phyloP scores from a whole-genome alignment of 2,113 vertebrate species.

The Phrynocephalus versicolor region DNA sequence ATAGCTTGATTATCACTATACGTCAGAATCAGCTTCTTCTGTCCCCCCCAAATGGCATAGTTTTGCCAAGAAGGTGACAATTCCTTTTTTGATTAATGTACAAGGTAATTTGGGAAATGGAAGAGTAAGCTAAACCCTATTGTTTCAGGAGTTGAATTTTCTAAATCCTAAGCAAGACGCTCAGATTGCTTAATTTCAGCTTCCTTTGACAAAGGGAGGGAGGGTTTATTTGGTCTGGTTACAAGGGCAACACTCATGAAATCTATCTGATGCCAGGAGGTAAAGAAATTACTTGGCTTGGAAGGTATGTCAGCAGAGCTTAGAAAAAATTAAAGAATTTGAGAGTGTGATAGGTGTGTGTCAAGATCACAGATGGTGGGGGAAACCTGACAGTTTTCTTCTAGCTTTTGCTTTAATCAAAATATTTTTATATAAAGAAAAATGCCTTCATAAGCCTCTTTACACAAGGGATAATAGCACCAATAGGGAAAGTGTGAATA shows the following conservation, averaged over 20 bases:
- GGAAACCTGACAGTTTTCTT: constrained; percentile 25
- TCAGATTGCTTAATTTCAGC: constrained; percentile 42
- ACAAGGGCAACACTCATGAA: constrained; percentile 1
- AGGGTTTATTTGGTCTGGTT: too few species aligned
- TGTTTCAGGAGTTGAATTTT: constrained; percentile 1
- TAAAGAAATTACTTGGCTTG: constrained; percentile 51
- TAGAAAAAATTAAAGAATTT: constrained; percentile 41
- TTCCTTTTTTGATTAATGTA: neutral
- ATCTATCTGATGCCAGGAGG: constrained; percentile 38
- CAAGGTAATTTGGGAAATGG: neutral
- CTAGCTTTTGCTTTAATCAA: constrained; percentile 25
- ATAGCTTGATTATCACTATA: neutral
- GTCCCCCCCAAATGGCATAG: too few species aligned
- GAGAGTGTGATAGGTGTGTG: neutral
- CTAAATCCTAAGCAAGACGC: neutral
- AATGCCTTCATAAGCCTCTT: constrained; percentile 20
- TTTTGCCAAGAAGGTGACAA: neutral
- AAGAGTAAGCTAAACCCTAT: neutral
- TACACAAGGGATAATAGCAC: constrained; percentile 10
- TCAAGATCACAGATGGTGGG: constrained; percentile 16
- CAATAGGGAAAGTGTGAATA: neutral
- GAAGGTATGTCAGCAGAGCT: constrained; percentile 43
- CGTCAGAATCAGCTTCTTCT: too few species aligned
- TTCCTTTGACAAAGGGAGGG: neutral
- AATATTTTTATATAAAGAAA: neutral